Evolutionary conservation across 2,113 vertebrate genomes (phyloP).

Genomic region (Cacatua alba): DNA sequence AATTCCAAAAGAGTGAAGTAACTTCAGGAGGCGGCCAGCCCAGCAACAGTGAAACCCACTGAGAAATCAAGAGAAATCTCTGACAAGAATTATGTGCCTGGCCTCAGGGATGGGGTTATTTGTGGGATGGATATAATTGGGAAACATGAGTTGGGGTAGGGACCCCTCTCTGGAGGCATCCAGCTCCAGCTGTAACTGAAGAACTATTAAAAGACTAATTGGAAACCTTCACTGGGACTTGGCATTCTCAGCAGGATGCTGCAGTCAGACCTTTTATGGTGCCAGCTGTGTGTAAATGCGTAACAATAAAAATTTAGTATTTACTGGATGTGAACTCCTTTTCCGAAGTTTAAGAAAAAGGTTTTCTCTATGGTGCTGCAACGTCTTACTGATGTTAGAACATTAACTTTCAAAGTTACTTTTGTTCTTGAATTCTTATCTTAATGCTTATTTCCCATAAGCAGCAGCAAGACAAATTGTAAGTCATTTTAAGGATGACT

Average conservation of each 20-base stretch:
- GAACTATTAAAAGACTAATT: neutral
- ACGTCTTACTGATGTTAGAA: neutral
- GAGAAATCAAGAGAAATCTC: neutral
- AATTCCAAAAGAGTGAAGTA: neutral
- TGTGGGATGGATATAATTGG: accelerated
- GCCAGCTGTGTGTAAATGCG: accelerated
- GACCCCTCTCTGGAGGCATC: neutral
- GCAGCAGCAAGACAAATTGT: neutral
- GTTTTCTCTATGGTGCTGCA: neutral
- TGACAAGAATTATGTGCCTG: neutral
- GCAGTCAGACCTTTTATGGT: accelerated
- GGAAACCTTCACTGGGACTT: neutral
- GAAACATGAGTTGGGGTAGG: neutral
- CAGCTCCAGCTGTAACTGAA: neutral
- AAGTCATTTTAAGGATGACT: neutral
- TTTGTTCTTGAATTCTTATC: neutral
- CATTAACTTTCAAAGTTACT: neutral
- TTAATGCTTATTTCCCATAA: neutral
- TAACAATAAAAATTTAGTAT: neutral
- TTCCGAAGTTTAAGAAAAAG: neutral
- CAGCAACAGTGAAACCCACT: neutral
- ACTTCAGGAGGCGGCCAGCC: neutral
- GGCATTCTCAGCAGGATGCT: neutral
- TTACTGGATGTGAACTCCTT: neutral
- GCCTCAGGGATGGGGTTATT: neutral